Conservation (phyloP, 2,113 vertebrate genomes). For the Axis porcinus region DNA sequence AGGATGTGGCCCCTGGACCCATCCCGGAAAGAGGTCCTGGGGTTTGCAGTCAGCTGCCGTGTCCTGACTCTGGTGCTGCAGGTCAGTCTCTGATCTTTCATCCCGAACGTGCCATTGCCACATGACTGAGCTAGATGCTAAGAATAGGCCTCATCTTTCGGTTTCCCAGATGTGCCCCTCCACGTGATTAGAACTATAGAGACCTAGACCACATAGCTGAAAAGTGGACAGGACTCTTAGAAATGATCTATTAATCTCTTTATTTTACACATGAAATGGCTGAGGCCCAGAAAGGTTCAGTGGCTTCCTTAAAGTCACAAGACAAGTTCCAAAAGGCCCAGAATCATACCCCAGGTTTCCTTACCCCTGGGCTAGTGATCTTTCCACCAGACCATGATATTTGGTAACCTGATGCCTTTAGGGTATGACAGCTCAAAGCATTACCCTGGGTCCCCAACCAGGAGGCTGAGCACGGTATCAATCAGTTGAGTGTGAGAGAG, state of each 20-base stretch:
- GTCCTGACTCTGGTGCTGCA: conserved; percentile 88
- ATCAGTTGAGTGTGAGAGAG: background rate
- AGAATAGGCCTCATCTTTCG: background rate
- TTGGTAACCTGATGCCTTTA: background rate
- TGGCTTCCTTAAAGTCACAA: background rate
- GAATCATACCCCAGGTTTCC: background rate
- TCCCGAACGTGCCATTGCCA: background rate
- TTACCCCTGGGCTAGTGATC: background rate
- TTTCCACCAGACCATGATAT: background rate
- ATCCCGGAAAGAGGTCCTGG: conserved; percentile 78
- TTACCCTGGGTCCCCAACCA: background rate
- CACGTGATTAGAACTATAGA: background rate
- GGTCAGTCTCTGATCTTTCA: conserved; percentile 80
- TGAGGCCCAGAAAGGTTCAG: background rate
- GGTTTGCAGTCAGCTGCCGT: conserved; percentile 86
- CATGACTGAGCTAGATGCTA: background rate
- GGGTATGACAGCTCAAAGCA: background rate
- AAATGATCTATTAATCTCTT: background rate
- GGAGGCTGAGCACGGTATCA: background rate
- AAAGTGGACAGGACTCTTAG: background rate
- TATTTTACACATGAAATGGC: background rate
- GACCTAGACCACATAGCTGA: background rate
- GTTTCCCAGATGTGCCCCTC: background rate
- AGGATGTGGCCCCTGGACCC: conserved; percentile 71
- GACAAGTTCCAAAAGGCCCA: background rate